Base-by-base conservation (phyloP, 2,797 vertebrate genomes). In the Epinephelus malabaricus region DNA sequence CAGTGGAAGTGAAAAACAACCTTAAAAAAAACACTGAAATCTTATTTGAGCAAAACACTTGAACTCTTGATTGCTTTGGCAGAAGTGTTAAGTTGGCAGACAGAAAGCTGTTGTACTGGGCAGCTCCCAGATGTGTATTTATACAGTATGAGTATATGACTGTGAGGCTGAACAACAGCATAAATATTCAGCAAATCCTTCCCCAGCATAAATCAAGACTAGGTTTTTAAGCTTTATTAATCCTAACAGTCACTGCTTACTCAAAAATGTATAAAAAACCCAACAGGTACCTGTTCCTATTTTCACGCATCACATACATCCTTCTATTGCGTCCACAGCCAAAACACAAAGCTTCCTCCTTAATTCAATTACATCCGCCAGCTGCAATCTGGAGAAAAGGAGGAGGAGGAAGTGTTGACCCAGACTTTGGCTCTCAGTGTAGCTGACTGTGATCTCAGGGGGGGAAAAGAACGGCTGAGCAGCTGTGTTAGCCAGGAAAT, bases 351-450 rank as follows among this genome's bases (percentile, higher is more conserved):
- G 55, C 81, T 78, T 84, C 86, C 75, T 78, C 59, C 69, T 81
- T 78, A 59, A 79, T 81, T 85, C 83, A 83, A 86, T 87, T 80
- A 84, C 84, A 89, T 89, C 88, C 70, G 43, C 82, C 85, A 89
- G 87, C 86, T 91, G 88, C 85, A 83, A 65, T 59, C 47, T 65
- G 82, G 69, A 85, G 69, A 78, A 69, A 47, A 34, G 55, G 76
- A 71, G 64, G 68, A 66, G 46, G 72, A 53, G 34, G 87, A 88
- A 85, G 82, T 76, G 70, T 61, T 74, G 87, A 83, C 84, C 84
- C 69, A 63, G 68, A 80, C 81, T 86, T 69, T 78, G 81, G 88
- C 87, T 88, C 72, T 63, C 23, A 13, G 65, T 73, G 80, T 59
- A 79, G 82, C 81, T 73, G 81, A 85, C 71, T 73, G 68, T 21